Conservation (phyloP, 1,140 invertebrate species). For the Bicyclus anynana region DNA sequence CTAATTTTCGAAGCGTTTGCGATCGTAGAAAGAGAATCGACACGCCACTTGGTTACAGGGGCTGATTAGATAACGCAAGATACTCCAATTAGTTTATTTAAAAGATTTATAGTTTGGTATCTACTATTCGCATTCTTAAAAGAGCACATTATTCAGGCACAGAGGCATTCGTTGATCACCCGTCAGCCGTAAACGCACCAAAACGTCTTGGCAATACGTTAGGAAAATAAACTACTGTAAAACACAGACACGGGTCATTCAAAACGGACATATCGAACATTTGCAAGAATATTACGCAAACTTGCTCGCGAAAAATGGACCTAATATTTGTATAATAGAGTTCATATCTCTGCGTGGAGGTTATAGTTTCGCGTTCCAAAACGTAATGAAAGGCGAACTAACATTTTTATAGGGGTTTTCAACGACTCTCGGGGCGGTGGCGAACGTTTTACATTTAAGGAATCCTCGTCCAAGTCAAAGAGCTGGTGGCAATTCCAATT, state of each 20-base stretch:
- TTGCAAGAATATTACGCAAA: slow-evolving; percentile 44
- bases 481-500: no score
- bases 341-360: slow-evolving; percentile 29
- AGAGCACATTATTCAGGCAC: no score
- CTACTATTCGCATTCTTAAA: no score
- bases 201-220: slow-evolving; percentile 6
- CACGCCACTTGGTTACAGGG: no score
- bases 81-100: no score
- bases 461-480: slow-evolving; percentile 42
- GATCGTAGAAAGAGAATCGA: no score
- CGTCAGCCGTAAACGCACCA: not conserved
- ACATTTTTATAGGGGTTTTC: slow-evolving; percentile 74
- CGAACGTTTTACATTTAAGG: slow-evolving; percentile 73
- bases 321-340: slow-evolving; percentile 23
- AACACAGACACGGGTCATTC: slow-evolving; percentile 48
- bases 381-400: slow-evolving; percentile 72
- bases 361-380: slow-evolving; percentile 44
- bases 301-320: slow-evolving; percentile 28
- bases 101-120: no score
- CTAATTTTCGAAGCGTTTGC: no score
- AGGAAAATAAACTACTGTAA: slow-evolving; percentile 51
- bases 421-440: slow-evolving; percentile 63
- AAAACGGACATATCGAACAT: slow-evolving; percentile 57
- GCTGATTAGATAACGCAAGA: no score
- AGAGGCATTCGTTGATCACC: no score